These are phyloP conservation scores for Caenorhabditis latens DNA, from an alignment of 1,140 invertebrate species.

Conservation along the genomic window DNA sequence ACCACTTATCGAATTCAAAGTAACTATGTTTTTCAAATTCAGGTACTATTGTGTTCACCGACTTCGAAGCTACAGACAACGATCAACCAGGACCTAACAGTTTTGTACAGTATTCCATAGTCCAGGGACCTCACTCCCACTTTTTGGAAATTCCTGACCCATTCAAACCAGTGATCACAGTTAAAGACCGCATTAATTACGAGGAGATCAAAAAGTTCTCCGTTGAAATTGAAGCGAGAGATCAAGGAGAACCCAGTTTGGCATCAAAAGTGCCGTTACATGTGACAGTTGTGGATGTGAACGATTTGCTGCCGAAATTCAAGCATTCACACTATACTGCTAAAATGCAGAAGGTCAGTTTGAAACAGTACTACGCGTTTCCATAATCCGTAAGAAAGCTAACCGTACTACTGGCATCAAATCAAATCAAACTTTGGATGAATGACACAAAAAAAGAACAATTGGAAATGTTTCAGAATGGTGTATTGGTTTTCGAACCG, in stretches of 20 bases:
- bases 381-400: too few species aligned
- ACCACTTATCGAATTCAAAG: background rate
- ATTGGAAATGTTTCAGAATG: conserved; percentile 63
- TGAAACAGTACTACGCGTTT: too few species aligned
- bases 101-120: conserved; percentile 85
- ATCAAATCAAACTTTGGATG: background rate
- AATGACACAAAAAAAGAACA: background rate
- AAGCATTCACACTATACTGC: conserved; percentile 63
- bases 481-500: conserved; percentile 65
- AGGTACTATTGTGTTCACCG: conserved; percentile 86
- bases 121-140: conserved; percentile 60
- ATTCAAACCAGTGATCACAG: conserved; percentile 64
- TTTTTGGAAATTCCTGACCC: conserved; percentile 70
- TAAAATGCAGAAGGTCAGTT: conserved; percentile 62
- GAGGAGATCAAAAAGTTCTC: conserved; percentile 66
- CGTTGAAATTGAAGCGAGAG: conserved; percentile 71
- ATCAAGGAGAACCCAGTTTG: conserved; percentile 67
- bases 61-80: conserved; percentile 88
- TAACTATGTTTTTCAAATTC: background rate
- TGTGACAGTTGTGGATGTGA: conserved; percentile 70
- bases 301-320: conserved; percentile 71
- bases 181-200: conserved; percentile 70
- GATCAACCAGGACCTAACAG: conserved; percentile 95
- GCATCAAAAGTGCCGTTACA: conserved; percentile 63
- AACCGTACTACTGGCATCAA: background rate